Base-by-base conservation (phyloP, 1,140 invertebrate genomes). In the Drosophila quadrilineata region DNA sequence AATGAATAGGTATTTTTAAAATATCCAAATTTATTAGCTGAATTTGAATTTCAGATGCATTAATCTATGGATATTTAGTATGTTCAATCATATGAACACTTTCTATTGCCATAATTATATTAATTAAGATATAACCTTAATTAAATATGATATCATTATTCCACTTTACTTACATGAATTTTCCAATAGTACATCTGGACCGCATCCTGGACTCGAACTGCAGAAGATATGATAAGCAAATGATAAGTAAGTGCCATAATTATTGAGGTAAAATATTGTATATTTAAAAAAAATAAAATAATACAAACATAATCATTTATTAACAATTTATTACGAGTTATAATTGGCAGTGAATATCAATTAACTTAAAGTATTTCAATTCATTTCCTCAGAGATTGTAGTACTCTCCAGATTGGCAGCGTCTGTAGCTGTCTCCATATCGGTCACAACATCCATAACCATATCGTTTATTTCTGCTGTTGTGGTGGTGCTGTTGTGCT, bases 181-280 rank as follows among this genome's bases (percentile, higher is more conserved):
- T 70, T 92, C 91, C 73, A 92, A 76, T 33, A 91, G 92, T 21
- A 91, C 89, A 88, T 92, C 91, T 75, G 92, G 90, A 52, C 92
- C 66, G 52, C 89, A 90, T 59, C 91, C 90, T 10, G 91, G 91
- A 74, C 91, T 92, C 21, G 90, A 91, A 65, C 91, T 92, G 88
- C 24, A 91, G 91, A 33, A 17, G 40, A 58, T 45, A 77, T 84
- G 80, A 69, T 19, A 75, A 53, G 63, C 63, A 80, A 79, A 35
- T 33, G 14, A n/a, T n/a, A n/a, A n/a, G n/a, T n/a, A n/a, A n/a
- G n/a, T n/a, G n/a, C n/a, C n/a, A n/a, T n/a, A n/a, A n/a, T n/a
- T n/a, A n/a, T n/a, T n/a, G n/a, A n/a, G n/a, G n/a, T 70, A 4
- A 2, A 6, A 24, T 24, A 24, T 24, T 24, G 24, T 6, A 24